A percentile compares a stretch with the other conserved stretches of the same genome.
Evolutionary conservation across 2,113 vertebrate species (phyloP).

Genomic region (Cisticola juncidis): DNA sequence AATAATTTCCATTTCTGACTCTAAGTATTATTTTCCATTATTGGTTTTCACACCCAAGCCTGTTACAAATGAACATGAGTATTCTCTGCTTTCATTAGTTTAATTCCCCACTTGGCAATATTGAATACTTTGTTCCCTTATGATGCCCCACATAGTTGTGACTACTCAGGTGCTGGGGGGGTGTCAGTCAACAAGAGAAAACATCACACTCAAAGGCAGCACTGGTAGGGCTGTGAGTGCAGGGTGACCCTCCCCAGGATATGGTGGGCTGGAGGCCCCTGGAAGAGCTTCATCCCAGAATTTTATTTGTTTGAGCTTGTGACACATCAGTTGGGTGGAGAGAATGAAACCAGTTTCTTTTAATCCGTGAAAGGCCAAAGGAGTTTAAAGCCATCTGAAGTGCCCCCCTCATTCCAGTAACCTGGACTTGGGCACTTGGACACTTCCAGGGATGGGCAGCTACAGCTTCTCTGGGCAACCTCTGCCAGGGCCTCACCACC

Average conservation of each 20-base stretch:
- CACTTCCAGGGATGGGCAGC: background rate
- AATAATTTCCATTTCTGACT: background rate
- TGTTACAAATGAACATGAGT: background rate
- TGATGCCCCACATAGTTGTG: rapidly evolving
- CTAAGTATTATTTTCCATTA: background rate
- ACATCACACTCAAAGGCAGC: background rate
- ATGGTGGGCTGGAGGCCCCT: background rate
- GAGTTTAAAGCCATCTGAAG: background rate
- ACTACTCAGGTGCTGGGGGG: background rate
- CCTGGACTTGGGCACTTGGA: background rate
- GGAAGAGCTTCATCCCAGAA: rapidly evolving
- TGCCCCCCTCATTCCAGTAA: background rate
- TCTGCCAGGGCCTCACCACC: background rate
- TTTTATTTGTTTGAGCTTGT: background rate
- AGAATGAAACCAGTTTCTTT: background rate
- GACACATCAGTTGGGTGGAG: rapidly evolving
- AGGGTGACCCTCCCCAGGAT: background rate
- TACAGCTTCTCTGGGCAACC: background rate
- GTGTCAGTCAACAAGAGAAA: background rate
- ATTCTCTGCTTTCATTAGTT: background rate
- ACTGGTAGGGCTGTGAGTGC: background rate
- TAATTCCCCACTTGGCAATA: background rate
- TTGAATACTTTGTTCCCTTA: background rate
- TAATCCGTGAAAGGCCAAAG: background rate
- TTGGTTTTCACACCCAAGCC: background rate